These are phyloP conservation scores for Anolis carolinensis DNA, from an alignment of 2,113 vertebrate genomes.

Conservation along the genomic window DNA sequence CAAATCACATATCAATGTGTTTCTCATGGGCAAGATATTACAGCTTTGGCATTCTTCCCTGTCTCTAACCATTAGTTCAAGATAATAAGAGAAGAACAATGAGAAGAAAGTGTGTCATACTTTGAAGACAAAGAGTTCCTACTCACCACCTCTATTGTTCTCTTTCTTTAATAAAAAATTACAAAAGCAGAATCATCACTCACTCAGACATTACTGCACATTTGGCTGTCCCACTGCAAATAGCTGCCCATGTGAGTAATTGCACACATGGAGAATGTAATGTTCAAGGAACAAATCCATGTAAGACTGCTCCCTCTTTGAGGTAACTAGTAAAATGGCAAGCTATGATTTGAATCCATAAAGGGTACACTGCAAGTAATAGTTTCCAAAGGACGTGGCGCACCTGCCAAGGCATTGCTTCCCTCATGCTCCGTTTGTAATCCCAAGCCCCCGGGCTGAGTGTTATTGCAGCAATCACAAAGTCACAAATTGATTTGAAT, in stretches of 20 bases:
- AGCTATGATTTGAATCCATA: no score
- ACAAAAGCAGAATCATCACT: not conserved
- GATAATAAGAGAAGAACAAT: conserved; percentile 4
- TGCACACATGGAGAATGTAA: not conserved
- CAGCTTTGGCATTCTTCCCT: not conserved
- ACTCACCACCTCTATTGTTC: not conserved
- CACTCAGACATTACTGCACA: not conserved
- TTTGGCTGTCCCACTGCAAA: not conserved
- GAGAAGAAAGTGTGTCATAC: not conserved
- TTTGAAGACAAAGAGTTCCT: not conserved
- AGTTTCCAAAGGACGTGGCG: no score
- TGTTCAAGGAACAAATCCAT: not conserved
- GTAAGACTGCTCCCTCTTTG: not conserved
- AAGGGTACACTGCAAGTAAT: no score
- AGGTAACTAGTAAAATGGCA: not conserved
- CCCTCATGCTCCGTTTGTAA: no score
- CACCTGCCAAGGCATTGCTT: no score
- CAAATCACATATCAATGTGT: not conserved
- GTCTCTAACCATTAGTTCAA: not conserved
- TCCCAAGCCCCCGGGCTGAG: no score
- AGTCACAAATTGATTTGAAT: no score
- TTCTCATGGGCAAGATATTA: fast-evolving
- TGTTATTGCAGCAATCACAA: no score
- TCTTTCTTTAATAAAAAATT: conserved; percentile 3
- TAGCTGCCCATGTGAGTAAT: not conserved